Evolutionary conservation across 2,797 vertebrate species (phyloP).

Genomic region (Trachops cirrhosus): DNA sequence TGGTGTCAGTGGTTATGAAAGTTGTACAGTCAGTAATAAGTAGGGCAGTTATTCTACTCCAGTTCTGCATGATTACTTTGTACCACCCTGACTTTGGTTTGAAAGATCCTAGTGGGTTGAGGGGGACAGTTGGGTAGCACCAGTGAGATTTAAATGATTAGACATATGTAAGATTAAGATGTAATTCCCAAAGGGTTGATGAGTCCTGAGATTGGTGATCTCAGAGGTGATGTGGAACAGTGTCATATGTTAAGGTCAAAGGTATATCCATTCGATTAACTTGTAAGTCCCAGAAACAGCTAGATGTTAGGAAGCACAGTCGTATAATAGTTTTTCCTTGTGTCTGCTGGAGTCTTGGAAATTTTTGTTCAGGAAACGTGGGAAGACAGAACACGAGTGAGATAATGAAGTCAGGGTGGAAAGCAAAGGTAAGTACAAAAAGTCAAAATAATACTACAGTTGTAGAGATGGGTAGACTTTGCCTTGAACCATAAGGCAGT

Average conservation of each 20-base stretch:
- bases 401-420: conserved; percentile 3
- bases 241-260: conserved; percentile 49
- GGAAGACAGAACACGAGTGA: not conserved
- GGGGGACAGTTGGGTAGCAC: not conserved
- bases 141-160: conserved; percentile 38
- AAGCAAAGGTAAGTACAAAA: conserved; percentile 32
- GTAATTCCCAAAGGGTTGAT: not conserved
- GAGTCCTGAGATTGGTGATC: conserved; percentile 43
- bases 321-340: not conserved
- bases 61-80: conserved; percentile 32
- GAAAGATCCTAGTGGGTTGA: conserved; percentile 2
- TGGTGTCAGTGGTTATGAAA: not conserved
- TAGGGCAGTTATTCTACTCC: not conserved
- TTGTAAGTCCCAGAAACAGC: not conserved
- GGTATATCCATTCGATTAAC: conserved; percentile 25
- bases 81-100: not conserved
- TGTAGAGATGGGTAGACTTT: not conserved
- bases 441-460: not conserved
- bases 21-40: not conserved
- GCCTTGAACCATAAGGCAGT: not conserved
- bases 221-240: conserved; percentile 30
- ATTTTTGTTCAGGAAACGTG: not conserved
- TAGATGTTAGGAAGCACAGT: not conserved
- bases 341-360: not conserved
- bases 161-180: not conserved